These are phyloP conservation scores for Scortum barcoo DNA, from an alignment of 2,113 vertebrate genomes.

Conservation along the genomic window DNA sequence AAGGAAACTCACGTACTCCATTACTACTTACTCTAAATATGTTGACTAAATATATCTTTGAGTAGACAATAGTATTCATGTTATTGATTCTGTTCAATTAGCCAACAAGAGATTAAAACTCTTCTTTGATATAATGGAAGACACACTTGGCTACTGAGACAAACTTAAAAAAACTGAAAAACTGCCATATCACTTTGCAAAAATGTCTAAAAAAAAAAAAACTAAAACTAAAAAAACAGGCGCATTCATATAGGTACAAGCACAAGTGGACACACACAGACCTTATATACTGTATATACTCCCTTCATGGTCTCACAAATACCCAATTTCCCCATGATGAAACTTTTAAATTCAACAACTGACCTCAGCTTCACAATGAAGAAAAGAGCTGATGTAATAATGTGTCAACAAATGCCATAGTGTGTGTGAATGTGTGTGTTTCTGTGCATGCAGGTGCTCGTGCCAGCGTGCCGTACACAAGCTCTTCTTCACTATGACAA, in stretches of 20 bases:
- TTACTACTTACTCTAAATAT: not conserved
- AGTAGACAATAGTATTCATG: not conserved
- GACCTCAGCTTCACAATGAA: not conserved
- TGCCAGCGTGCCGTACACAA: conserved; percentile 7
- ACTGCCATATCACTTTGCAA: too few relatives aligned
- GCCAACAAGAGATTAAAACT: not conserved
- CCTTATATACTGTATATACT: not conserved
- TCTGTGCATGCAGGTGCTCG: not conserved
- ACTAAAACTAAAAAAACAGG: not conserved
- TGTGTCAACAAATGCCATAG: conserved; percentile 7
- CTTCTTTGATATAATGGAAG: not conserved
- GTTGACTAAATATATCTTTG: not conserved
- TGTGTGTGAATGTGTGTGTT: not conserved
- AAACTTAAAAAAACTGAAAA: too few relatives aligned
- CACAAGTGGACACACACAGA: too few relatives aligned
- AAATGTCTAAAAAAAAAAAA: not conserved
- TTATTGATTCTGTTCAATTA: not conserved
- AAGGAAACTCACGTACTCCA: not conserved
- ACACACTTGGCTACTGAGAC: not conserved
- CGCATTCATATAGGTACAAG: not conserved
- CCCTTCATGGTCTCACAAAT: not conserved
- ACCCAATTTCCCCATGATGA: not conserved
- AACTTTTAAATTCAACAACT: conserved; percentile 3
- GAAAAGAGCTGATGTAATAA: conserved; percentile 14
- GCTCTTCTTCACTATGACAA: conserved; percentile 34